These are phyloP conservation scores for Lagorchestes hirsutus DNA, from an alignment of 2,797 vertebrate genomes.

Conservation along the genomic window DNA sequence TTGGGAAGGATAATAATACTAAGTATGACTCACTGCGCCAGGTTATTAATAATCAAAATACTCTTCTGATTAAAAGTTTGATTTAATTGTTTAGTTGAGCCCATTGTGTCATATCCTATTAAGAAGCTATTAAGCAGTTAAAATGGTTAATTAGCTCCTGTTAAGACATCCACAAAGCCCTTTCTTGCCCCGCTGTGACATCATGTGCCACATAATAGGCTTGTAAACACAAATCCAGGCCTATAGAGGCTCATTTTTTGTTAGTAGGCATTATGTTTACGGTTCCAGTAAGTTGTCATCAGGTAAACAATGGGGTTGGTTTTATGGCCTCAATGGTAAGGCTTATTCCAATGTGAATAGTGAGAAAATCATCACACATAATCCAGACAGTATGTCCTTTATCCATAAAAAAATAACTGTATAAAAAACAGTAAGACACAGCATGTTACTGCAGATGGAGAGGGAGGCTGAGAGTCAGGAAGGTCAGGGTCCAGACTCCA, in stretches of 20 bases:
- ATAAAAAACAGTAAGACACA: not conserved
- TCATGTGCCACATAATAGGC: not conserved
- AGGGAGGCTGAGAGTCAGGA: not conserved
- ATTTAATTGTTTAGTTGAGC: not conserved
- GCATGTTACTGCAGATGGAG: not conserved
- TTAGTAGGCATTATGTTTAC: not conserved
- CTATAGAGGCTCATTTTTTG: not conserved
- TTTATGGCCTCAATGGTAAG: not conserved
- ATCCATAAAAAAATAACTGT: not conserved
- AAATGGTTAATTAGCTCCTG: conserved; percentile 23
- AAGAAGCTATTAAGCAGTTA: conserved; percentile 28
- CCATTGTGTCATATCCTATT: not conserved
- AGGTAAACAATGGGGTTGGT: not conserved
- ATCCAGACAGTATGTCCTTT: not conserved
- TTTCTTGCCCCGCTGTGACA: not conserved
- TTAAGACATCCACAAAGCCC: not conserved
- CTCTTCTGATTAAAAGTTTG: conserved; percentile 39
- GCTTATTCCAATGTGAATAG: not conserved
- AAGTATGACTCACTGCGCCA: not conserved
- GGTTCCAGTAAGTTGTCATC: not conserved
- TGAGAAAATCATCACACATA: not conserved
- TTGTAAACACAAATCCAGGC: not conserved
- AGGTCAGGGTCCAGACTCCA: not conserved
- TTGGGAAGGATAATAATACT: not conserved
- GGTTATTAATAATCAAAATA: not conserved